Base-by-base conservation (phyloP, 1,140 invertebrate genomes). In the Drosophila repleta region DNA sequence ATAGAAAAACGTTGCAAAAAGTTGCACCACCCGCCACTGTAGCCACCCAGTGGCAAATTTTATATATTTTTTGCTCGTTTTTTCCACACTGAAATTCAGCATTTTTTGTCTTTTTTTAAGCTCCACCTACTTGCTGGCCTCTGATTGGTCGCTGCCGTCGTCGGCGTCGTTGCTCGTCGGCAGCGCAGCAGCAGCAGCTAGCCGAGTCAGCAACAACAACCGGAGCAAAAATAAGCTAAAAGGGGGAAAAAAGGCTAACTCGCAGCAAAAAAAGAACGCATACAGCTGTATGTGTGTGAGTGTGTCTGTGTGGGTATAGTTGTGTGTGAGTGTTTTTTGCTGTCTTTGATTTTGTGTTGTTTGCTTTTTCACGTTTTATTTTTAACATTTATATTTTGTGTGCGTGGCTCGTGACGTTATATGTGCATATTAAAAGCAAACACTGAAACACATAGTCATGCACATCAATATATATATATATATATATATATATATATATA, bases 51-150 rank as follows among this genome's bases (percentile, higher is more conserved):
- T 63, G 48, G 61, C 35, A 52, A 73, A 73, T 35, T 61, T 39
- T 79, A 69, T 80, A 51, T 66, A 74, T 77, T 82, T 87, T 83
- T 77, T 78, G 73, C 83, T 80, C 76, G 61, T 76, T 83, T 83
- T 75, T 77, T 74, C 74, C 71, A 74, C 60, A 77, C 52, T 72
- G 58, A 67, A 76, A 51, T 76, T n/a, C 51, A 52, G 66, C 53
- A 84, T 89, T 90, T 90, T 90, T 90, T 90, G 83, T 80, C 80
- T 85, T 90, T 90, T 90, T 90, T 89, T 79, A 89, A 90, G 88
- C 88, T 90, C 88, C 88, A 90, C 88, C 88, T 90, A 90, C 88
- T 90, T 88, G 88, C 88, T 84, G 80, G 48, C 46, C 52, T 79
- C 77, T 74, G 77, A 90, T 90, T 90, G 88, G 88, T 65, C 66